A percentile compares a stretch with the other conserved stretches of the same genome.
phyloP scores from a whole-genome alignment of 2,113 vertebrate genomes.

The Thymallus thymallus region DNA sequence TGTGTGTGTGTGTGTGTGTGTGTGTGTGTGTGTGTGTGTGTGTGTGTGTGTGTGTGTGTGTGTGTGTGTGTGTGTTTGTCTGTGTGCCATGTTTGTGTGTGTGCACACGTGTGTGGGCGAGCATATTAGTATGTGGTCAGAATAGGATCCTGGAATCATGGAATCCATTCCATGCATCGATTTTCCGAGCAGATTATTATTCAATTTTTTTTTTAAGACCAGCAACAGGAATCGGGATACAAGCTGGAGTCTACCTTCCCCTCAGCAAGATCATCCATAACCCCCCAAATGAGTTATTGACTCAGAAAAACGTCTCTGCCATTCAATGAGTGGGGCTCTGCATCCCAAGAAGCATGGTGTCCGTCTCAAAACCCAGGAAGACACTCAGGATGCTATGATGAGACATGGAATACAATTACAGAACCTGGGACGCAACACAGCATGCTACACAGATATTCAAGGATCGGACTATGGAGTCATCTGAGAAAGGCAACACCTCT shows the following conservation, averaged over 20 bases:
- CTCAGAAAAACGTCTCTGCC: slow-evolving; percentile 48
- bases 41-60: slow-evolving; percentile 23
- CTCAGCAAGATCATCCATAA: slow-evolving; percentile 73
- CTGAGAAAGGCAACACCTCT: no score
- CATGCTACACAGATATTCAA: no score
- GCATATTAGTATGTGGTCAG: not conserved
- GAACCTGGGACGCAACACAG: no score
- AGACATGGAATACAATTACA: no score
- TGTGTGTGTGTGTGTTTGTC: no score
- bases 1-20: no score
- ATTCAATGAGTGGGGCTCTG: slow-evolving; percentile 51
- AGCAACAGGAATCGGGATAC: slow-evolving; percentile 36
- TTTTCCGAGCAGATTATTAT: slow-evolving; percentile 70
- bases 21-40: no score
- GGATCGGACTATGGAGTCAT: no score
- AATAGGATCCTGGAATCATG: slow-evolving; percentile 19
- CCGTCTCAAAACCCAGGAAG: no score
- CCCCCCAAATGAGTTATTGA: slow-evolving; percentile 75
- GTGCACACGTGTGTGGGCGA: no score
- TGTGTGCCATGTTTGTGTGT: no score
- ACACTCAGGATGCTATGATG: no score
- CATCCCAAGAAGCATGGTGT: slow-evolving; percentile 22
- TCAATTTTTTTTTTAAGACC: slow-evolving; percentile 56
- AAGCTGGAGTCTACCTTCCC: slow-evolving; percentile 59
- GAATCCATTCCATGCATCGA: slow-evolving; percentile 64